These are phyloP conservation scores for Triops cancriformis DNA, from an alignment of 1,140 invertebrate genomes.

Conservation along the genomic window DNA sequence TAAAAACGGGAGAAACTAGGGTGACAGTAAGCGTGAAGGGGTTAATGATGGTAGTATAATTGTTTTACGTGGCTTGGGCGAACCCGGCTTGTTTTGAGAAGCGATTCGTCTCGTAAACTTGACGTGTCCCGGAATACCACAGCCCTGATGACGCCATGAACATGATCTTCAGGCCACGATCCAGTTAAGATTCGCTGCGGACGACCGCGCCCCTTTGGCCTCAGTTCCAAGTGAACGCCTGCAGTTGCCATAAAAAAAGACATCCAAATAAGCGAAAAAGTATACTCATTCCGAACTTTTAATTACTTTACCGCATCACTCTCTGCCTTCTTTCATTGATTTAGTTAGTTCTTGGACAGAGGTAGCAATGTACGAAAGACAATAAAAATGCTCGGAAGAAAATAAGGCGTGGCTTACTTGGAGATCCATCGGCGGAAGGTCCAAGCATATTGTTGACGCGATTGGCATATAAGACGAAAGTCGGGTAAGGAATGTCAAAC, in stretches of 20 bases:
- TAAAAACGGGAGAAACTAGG: neutral
- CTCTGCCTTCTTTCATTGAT: neutral
- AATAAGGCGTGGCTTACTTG: conserved; percentile 49
- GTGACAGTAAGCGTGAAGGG: neutral
- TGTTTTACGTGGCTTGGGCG: conserved; percentile 2
- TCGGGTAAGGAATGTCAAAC: conserved; percentile 88
- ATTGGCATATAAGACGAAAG: conserved; percentile 87
- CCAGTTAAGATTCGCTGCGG: conserved; percentile 80
- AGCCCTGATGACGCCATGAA: conserved; percentile 77
- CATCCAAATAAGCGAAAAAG: neutral
- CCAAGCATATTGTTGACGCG: conserved; percentile 87
- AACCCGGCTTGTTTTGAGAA: neutral
- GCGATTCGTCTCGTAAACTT: conserved; percentile 19
- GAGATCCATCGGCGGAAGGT: conserved; percentile 73
- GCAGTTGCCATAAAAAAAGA: neutral
- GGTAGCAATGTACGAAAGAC: neutral
- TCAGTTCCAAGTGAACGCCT: conserved; percentile 52
- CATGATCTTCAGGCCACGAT: conserved; percentile 85
- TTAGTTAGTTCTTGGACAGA: neutral
- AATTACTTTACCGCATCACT: neutral
- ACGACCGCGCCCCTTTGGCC: conserved; percentile 77
- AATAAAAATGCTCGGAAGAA: conserved; percentile 17
- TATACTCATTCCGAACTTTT: neutral
- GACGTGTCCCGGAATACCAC: conserved; percentile 78
- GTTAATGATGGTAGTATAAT: neutral